A percentile compares a stretch with the other conserved stretches of the same genome.
Evolutionary conservation across 92 coral and sea anemone genomes (phyloP).

Genomic region (Palythoa heliodiscus): DNA sequence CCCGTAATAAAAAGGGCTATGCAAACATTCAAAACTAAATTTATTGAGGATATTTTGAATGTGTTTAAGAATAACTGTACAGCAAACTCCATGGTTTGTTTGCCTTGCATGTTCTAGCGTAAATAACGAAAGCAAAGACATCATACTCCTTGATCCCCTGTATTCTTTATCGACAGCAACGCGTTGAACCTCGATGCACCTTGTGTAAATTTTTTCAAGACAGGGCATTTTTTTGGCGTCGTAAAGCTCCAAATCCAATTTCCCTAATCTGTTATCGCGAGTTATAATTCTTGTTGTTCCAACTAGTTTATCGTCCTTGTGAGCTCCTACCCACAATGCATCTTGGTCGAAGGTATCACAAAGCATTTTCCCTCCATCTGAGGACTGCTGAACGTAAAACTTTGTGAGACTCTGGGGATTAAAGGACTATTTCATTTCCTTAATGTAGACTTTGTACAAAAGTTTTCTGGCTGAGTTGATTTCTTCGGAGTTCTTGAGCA

Average conservation of each 20-base stretch:
- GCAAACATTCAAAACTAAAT: conserved; percentile 22
- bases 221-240: not conserved
- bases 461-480: conserved; percentile 34
- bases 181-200: conserved; percentile 25
- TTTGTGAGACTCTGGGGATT: conserved; percentile 34
- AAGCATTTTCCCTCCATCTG: conserved; percentile 38
- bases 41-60: not conserved
- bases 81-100: conserved; percentile 14
- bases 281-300: conserved; percentile 29
- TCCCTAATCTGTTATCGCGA: conserved; percentile 41
- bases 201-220: not conserved
- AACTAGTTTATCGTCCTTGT: not conserved
- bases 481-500: conserved; percentile 28
- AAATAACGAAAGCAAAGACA: not conserved
- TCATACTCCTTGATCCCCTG: not conserved
- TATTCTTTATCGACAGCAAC: not conserved
- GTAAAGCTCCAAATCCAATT: conserved; percentile 47
- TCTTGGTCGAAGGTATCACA: conserved; percentile 46
- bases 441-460: conserved; percentile 41
- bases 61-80: not conserved
- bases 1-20: conserved; percentile 31
- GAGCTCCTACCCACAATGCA: conserved; percentile 46
- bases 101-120: not conserved
- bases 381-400: conserved; percentile 16
- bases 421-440: conserved; percentile 40